Evolutionary conservation across 2,797 vertebrate species (phyloP), one percentile per base, ranked within the genome.

Genomic region (Eulemur coronatus): DNA sequence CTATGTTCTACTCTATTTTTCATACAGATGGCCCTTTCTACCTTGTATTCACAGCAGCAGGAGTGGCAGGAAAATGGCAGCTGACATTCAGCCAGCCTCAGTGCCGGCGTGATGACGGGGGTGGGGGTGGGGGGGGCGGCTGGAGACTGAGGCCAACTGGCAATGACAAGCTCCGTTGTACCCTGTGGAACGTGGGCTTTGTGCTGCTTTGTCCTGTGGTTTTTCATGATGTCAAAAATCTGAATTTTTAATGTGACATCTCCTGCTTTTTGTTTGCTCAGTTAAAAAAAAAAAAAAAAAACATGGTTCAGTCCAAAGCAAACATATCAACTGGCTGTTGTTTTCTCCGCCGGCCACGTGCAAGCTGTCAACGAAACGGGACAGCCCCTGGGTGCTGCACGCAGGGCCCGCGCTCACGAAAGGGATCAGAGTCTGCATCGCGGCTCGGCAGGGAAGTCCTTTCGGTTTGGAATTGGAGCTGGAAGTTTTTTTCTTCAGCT

Each of bases 361-460:
- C 70, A 76, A 69, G 30, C 35, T 78, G 50, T 84, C 59, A 38
- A 20, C 13, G n/a, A 41, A 67, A 57, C 1, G 33, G 59, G 48
- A 7, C n/a, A 5, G 2, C 26, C 28, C 9, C 7, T 55, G 67
- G 67, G 67, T 22, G 18, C 4, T 10, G 13, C 10, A 18, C 8
- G 75, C 26, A 20, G 38, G 33, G 26, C 57, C 13, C 38, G 5
- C 2, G 13, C 59, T 89, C 41, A 22, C 20, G 4, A 65, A 48
- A 18, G 6, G 9, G 9, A 7, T 41, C 12, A 22, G 2, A 1
- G 3, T 67, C 24, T 38, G 48, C 35, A 0, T 28, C 4, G 0
- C 12, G 20, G 79, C 38, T 75, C 57, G 5, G 9, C 0, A 38
- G 9, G 33, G 5, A 5, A 1, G 7, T 38, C 59, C 65, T 82